Conservation (phyloP, 1,140 invertebrate species). For the Brachystomella parvula region DNA sequence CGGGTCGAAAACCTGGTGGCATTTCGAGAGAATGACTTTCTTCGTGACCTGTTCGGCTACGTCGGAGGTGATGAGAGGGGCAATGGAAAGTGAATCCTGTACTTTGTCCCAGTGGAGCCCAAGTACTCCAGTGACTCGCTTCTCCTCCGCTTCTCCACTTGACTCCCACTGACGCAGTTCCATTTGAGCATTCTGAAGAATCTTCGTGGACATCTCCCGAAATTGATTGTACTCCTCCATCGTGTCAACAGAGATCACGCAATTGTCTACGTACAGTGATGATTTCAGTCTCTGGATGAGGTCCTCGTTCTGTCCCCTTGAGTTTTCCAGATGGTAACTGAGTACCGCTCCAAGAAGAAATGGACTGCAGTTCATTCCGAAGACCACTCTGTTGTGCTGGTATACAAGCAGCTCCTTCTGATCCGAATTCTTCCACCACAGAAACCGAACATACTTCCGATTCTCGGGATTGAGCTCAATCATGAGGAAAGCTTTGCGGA, state of each 20-base stretch:
- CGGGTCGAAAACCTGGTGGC: conserved; percentile 23
- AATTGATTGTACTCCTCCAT: background rate
- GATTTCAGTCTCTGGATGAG: background rate
- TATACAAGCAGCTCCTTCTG: conserved; percentile 14
- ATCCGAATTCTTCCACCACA: background rate
- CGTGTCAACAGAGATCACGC: background rate
- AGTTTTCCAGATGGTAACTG: background rate
- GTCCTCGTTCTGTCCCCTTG: background rate
- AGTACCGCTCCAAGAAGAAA: conserved; percentile 13
- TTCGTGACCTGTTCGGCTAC: conserved; percentile 11
- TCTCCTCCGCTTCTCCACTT: background rate
- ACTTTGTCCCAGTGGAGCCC: conserved; percentile 16
- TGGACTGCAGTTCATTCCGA: conserved; percentile 28
- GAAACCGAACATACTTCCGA: background rate
- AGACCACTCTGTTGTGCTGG: conserved; percentile 37
- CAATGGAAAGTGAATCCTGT: too few species aligned
- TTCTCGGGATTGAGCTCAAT: background rate
- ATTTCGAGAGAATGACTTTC: conserved; percentile 11
- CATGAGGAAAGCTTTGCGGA: conserved; percentile 7
- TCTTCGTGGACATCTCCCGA: background rate
- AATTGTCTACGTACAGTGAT: conserved; percentile 1
- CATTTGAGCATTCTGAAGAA: conserved; percentile 1
- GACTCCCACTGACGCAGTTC: conserved; percentile 4
- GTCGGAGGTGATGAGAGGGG: too few species aligned
- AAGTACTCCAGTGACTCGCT: conserved; percentile 2